Evolutionary conservation across 2,797 vertebrate genomes (phyloP), one percentile per base, ranked within the genome.

Genomic region (Chelon auratus): DNA sequence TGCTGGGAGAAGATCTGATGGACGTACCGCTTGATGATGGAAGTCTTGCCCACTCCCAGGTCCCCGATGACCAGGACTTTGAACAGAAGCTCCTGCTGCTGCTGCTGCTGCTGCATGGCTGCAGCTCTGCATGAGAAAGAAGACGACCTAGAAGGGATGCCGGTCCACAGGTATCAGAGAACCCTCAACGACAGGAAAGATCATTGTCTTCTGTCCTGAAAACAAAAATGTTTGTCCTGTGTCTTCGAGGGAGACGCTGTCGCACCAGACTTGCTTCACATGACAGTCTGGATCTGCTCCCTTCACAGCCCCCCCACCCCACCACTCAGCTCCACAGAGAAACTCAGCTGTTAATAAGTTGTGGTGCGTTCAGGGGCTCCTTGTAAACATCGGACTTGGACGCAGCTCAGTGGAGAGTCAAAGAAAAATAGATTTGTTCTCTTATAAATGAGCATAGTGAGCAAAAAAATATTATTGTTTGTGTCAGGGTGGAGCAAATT

Each of bases 1-100:
- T 95, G 94, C 67, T 95, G 94, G 62, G 95, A 95, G 89, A 95
- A 96, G 76, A 95, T 92, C 81, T 95, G 94, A 51, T 95, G 93
- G 20, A 95, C 94, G 68, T 95, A 95, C 13, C 94, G 93, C 86
- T 95, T 94, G 63, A 95, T 95, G 75, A 95, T 94, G 65, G 95
- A 94, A 0, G 95, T 95, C 64, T 95, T 95, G 0, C 95, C 95
- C 0, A 95, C 95, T 17, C 95, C 94, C 11, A 95, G 62, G 71
- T 96, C 95, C 17, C 95, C 95, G 43, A 95, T 92, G 14, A 96
- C 93, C 45, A 95, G 79, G 2, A 95, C 92, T 86, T 96, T 95
- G 45, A 95, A 93, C 39, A 96, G 55, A 18, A 93, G 90, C 83
- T 96, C 95, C 80, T 90, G 91, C 86, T 94, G 93, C 94, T 33